Evolutionary conservation across 1,140 invertebrate genomes (phyloP), one percentile per base, ranked within the genome.

Genomic region (Trichonephila clavipes): DNA sequence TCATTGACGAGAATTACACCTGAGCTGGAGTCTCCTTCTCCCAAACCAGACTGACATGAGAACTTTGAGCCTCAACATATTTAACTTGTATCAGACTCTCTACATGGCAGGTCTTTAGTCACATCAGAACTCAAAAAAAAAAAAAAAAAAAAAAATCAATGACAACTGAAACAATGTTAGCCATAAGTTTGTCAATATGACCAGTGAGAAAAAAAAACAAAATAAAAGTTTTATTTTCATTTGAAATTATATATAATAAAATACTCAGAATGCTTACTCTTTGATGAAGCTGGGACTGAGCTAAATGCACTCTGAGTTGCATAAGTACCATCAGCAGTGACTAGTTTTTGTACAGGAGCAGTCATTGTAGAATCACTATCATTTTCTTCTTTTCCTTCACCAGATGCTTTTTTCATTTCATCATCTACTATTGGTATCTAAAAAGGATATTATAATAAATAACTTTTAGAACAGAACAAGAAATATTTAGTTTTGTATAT

Each of bases 281-380:
- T 94, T 19, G 40, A 8, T 77, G 34, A 59, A 69, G 82, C 90
- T 88, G 97, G 96, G 10, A 97, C 96, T 94, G 98, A 96, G 95
- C 98, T 99, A 95, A 99, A 99, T 86, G 98, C 99, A 95, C 98
- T 99, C 96, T 99, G 99, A 6, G 98, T 98, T 59, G 99, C 99
- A 96, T 99, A 99, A 7, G 99, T 99, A 77, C 99, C 99, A 96
- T 99, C 99, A 51, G 98, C 99, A 64, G 98, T 99, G n/a, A 99
- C 98, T 61, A 98, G 96, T 94, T 97, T 92, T 2, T 96, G 96
- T 12, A 96, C 96, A 66, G 94, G 94, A 66, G 90, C 94, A 95
- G 95, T 94, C 92, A 95, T 59, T 93, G 95, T 83, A 28, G 69
- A 64, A 92, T 95, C 92, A 94, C 87, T 95, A 19, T 96, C 95